phyloP scores from a whole-genome alignment of 2,888 invertebrate species.

The Coelopa pilipes region DNA sequence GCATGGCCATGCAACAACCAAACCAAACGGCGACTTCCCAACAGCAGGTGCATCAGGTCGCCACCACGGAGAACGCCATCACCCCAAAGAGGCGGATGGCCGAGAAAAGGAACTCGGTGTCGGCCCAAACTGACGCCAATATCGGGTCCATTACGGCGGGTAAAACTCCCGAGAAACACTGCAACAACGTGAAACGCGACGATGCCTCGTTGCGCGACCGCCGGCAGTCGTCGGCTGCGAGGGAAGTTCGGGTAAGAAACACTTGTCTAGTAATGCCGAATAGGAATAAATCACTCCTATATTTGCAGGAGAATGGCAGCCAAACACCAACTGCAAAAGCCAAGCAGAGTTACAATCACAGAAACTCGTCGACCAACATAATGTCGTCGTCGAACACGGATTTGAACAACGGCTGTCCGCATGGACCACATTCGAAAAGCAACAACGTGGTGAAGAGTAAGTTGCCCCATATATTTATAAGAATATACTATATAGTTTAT shows the following conservation, averaged over 20 bases:
- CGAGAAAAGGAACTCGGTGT: slow-evolving; percentile 65
- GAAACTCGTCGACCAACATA: slow-evolving; percentile 63
- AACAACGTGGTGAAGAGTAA: slow-evolving; percentile 60
- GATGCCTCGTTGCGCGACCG: slow-evolving; percentile 57
- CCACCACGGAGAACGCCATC: slow-evolving; percentile 40
- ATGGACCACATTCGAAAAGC: slow-evolving; percentile 58
- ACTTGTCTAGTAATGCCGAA: too few relatives aligned
- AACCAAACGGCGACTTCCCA: slow-evolving; percentile 33
- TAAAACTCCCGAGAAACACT: slow-evolving; percentile 53
- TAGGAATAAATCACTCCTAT: too few relatives aligned
- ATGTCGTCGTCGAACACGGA: slow-evolving; percentile 64
- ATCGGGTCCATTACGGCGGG: slow-evolving; percentile 56
- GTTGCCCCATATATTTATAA: slow-evolving; percentile 25
- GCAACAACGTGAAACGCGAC: slow-evolving; percentile 53
- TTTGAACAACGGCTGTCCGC: slow-evolving; percentile 64
- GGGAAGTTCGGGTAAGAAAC: slow-evolving; percentile 45
- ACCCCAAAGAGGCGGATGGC: slow-evolving; percentile 40
- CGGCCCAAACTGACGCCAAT: slow-evolving; percentile 64
- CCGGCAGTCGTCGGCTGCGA: slow-evolving; percentile 58
- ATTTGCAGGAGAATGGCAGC: slow-evolving; percentile 57
- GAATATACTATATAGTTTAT: neutral
- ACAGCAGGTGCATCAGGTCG: slow-evolving; percentile 40
- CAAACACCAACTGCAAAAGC: slow-evolving; percentile 60
- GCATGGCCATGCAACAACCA: slow-evolving; percentile 47
- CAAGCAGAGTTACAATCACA: slow-evolving; percentile 60